Conservation (phyloP, 2,797 vertebrate genomes). For the Sorex maritimensis region DNA sequence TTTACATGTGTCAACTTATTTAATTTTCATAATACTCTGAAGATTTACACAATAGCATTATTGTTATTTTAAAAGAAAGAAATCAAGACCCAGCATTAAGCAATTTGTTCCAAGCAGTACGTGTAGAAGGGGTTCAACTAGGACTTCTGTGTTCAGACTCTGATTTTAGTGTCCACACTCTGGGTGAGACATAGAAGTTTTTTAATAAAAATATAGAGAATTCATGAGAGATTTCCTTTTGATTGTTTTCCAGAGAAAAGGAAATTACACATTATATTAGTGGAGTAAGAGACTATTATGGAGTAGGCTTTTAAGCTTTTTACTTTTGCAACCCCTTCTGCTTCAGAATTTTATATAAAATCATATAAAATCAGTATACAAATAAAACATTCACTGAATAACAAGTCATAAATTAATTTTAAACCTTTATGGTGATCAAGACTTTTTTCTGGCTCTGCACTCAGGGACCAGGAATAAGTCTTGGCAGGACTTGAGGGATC, state of each 20-base stretch:
- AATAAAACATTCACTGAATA: too few species aligned
- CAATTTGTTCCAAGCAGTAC: neutral
- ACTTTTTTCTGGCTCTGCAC: too few species aligned
- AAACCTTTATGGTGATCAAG: too few species aligned
- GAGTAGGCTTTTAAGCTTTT: neutral
- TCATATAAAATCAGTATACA: too few species aligned
- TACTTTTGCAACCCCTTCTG: too few species aligned
- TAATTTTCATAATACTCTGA: neutral
- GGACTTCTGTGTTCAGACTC: neutral
- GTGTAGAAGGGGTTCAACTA: neutral
- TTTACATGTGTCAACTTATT: neutral
- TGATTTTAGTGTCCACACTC: neutral
- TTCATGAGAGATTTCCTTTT: neutral
- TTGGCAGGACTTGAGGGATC: too few species aligned
- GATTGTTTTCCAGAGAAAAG: neutral
- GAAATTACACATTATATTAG: neutral
- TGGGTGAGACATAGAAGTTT: neutral
- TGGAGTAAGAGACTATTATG: neutral
- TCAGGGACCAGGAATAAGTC: too few species aligned
- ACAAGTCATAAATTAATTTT: too few species aligned
- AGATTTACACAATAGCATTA: neutral
- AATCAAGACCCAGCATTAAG: constrained; percentile 3
- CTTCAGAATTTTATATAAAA: too few species aligned
- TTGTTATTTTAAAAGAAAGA: neutral
- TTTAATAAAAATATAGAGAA: neutral